phyloP scores from a whole-genome alignment of 2,113 vertebrate species.

The Lasiurus cinereus region DNA sequence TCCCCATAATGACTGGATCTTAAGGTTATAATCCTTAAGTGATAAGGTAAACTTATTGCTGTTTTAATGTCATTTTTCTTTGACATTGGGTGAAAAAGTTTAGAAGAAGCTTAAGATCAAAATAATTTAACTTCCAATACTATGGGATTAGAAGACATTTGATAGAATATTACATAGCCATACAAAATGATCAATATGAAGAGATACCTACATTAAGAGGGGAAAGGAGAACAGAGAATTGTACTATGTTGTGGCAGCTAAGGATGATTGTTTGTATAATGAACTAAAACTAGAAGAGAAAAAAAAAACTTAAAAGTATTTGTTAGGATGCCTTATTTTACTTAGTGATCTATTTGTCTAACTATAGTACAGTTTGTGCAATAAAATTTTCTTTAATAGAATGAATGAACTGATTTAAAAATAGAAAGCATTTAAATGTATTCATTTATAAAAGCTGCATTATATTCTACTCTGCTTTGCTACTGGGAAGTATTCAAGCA shows the following conservation, averaged over 20 bases:
- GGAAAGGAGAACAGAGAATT: not conserved
- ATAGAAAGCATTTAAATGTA: slow-evolving; percentile 2
- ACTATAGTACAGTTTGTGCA: not conserved
- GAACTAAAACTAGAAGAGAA: not conserved
- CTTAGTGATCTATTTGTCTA: slow-evolving; percentile 4
- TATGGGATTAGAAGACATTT: not conserved
- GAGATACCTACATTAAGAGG: not conserved
- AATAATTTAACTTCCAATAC: slow-evolving; percentile 49
- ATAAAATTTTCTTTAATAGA: slow-evolving; percentile 53
- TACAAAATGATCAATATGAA: slow-evolving; percentile 28
- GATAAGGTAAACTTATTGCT: slow-evolving; percentile 18
- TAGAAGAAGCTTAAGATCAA: slow-evolving; percentile 22
- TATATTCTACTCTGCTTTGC: slow-evolving; percentile 43
- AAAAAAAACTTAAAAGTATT: slow-evolving; percentile 47
- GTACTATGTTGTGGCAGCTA: not conserved
- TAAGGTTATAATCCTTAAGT: slow-evolving; percentile 49
- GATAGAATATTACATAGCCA: not conserved
- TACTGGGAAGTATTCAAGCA: not conserved
- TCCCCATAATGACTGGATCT: not conserved
- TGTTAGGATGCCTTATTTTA: not conserved
- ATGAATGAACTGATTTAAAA: slow-evolving; percentile 3
- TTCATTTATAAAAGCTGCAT: slow-evolving; percentile 43
- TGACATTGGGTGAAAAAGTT: not conserved
- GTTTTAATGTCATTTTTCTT: not conserved
- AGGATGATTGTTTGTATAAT: not conserved